phyloP scores from a whole-genome alignment of 2,113 vertebrate genomes.

The Solea solea region DNA sequence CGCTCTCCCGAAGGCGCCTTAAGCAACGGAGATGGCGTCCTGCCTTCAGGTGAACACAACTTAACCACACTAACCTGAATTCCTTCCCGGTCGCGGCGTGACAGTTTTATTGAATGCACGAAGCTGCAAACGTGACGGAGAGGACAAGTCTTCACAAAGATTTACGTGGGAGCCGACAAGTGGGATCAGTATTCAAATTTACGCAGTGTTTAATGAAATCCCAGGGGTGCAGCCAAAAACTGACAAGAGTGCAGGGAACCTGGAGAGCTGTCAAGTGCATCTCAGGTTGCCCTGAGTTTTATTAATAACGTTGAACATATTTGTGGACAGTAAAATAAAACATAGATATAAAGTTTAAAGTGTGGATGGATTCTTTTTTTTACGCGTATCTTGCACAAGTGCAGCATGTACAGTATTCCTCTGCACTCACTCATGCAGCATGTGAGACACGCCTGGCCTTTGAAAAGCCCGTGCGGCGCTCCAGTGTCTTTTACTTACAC shows the following conservation, averaged over 20 bases:
- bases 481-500: constrained; percentile 38
- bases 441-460: constrained; percentile 14
- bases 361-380: background rate
- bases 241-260: constrained; percentile 13
- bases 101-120: constrained; percentile 10
- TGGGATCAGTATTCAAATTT: constrained; percentile 36
- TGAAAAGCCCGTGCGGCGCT: constrained; percentile 8
- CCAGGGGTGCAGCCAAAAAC: constrained; percentile 9
- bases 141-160: constrained; percentile 1
- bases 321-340: background rate
- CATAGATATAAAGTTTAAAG: background rate
- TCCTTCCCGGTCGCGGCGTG: background rate
- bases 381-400: background rate
- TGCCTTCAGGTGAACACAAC: constrained; percentile 14
- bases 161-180: constrained; percentile 19
- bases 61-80: constrained; percentile 17
- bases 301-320: background rate
- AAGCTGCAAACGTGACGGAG: background rate
- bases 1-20: constrained; percentile 23
- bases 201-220: constrained; percentile 34
- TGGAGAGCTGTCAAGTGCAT: constrained; percentile 19
- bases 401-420: background rate
- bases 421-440: background rate
- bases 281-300: constrained; percentile 8
- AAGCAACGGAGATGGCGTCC: constrained; percentile 11